Percentiles rank a stretch among this genome's conserved stretches.
These are phyloP conservation scores for Ophion obscuratus DNA, from an alignment of 2,888 invertebrate species.

Conservation along the genomic window DNA sequence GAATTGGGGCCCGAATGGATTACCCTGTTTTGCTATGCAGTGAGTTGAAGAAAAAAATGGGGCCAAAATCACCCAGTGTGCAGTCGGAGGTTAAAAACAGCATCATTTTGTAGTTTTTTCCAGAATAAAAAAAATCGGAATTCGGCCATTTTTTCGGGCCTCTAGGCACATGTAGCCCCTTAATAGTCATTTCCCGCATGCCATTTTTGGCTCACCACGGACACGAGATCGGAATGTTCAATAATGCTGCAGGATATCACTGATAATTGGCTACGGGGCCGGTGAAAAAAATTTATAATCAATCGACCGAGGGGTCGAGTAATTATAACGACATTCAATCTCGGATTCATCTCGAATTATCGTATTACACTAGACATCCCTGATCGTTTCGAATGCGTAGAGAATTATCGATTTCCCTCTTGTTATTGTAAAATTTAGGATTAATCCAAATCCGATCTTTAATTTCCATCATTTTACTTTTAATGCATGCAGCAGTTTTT, in stretches of 20 bases:
- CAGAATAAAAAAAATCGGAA: no score
- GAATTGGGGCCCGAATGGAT: no score
- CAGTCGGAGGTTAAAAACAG: no score
- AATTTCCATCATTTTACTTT: conserved; percentile 65
- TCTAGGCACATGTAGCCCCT: no score
- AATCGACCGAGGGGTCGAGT: not conserved
- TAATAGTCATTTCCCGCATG: not conserved
- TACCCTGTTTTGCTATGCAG: no score
- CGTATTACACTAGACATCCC: not conserved
- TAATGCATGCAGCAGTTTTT: conserved; percentile 74
- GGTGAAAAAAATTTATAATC: not conserved
- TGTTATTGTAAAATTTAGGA: conserved; percentile 5
- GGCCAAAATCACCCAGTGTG: no score
- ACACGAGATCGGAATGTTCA: not conserved
- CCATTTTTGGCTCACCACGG: not conserved
- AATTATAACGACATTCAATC: conserved; percentile 1
- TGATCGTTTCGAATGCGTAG: not conserved
- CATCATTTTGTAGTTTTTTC: no score
- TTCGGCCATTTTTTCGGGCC: no score
- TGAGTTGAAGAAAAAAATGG: no score
- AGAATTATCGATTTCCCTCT: not conserved
- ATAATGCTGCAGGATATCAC: conserved; percentile 8
- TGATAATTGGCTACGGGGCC: conserved; percentile 10
- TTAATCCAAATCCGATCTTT: conserved; percentile 52
- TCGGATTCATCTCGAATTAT: not conserved